These are phyloP conservation scores for Hermodice carunculata DNA, from an alignment of 2,888 invertebrate genomes.

Conservation along the genomic window DNA sequence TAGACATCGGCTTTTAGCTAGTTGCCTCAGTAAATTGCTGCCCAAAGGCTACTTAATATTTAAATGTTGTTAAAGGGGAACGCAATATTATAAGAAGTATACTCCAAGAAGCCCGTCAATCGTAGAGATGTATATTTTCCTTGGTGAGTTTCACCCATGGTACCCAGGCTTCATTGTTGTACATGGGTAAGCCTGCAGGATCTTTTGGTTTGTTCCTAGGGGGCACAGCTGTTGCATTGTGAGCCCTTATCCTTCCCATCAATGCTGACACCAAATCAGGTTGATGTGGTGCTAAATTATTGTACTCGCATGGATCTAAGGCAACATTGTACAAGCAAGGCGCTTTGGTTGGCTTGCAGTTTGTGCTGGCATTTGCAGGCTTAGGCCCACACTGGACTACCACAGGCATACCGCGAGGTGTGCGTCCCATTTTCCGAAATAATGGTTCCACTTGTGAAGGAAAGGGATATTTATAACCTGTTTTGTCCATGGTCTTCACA, in stretches of 20 bases:
- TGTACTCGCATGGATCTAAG: constrained; percentile 88
- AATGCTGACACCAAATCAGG: constrained; percentile 23
- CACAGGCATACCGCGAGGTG: constrained; percentile 41
- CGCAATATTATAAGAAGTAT: too few species aligned
- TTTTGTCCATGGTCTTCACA: too few species aligned
- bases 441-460: too few species aligned
- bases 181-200: constrained; percentile 79
- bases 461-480: too few species aligned
- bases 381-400: constrained; percentile 57
- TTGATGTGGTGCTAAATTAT: constrained; percentile 73
- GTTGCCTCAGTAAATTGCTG: too few species aligned
- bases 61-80: too few species aligned
- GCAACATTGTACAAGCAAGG: constrained; percentile 87
- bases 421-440: too few species aligned
- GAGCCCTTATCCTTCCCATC: constrained; percentile 42
- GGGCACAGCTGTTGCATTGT: constrained; percentile 79
- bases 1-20: too few species aligned
- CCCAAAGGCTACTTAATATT: too few species aligned
- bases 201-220: constrained; percentile 82
- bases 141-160: constrained; percentile 71
- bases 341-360: constrained; percentile 77
- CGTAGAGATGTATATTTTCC: too few species aligned
- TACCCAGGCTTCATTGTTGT: constrained; percentile 83
- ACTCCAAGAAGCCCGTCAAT: too few species aligned
- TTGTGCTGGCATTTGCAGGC: constrained; percentile 58